Percentiles rank a stretch among this genome's conserved stretches.
Evolutionary conservation across 2,113 vertebrate species (phyloP).

Genomic region (Ciconia stormi): DNA sequence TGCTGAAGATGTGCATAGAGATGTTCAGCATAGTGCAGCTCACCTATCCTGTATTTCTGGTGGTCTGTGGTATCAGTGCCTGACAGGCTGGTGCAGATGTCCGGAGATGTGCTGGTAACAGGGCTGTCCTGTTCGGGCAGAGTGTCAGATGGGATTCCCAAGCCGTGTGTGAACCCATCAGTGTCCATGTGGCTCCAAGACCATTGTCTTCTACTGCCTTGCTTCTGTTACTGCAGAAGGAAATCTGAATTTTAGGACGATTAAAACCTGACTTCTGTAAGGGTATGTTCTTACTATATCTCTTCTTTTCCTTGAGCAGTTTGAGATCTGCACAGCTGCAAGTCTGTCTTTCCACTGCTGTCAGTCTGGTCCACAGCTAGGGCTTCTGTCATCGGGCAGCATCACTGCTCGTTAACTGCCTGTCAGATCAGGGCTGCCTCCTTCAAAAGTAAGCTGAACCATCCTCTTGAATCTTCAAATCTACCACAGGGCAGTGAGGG

Average conservation of each 20-base stretch:
- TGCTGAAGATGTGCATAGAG: not conserved
- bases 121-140: rapidly evolving
- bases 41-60: not conserved
- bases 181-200: rapidly evolving
- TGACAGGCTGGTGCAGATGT: not conserved
- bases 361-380: not conserved
- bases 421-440: not conserved
- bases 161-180: not conserved
- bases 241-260: not conserved
- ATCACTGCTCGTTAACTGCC: not conserved
- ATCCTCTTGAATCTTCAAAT: not conserved
- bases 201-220: not conserved
- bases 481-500: not conserved
- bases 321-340: rapidly evolving
- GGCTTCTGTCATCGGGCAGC: not conserved
- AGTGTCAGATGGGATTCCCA: not conserved
- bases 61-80: not conserved
- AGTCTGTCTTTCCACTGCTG: not conserved
- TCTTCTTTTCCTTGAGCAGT: not conserved
- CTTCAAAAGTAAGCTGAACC: not conserved
- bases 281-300: not conserved
- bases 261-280: not conserved
- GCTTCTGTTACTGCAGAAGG: not conserved
- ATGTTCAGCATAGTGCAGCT: not conserved
- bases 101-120: not conserved